Evolutionary conservation across 2,888 invertebrate species (phyloP), one percentile per base, ranked within the genome.

Genomic region (Heteromyza rotundicornis): DNA sequence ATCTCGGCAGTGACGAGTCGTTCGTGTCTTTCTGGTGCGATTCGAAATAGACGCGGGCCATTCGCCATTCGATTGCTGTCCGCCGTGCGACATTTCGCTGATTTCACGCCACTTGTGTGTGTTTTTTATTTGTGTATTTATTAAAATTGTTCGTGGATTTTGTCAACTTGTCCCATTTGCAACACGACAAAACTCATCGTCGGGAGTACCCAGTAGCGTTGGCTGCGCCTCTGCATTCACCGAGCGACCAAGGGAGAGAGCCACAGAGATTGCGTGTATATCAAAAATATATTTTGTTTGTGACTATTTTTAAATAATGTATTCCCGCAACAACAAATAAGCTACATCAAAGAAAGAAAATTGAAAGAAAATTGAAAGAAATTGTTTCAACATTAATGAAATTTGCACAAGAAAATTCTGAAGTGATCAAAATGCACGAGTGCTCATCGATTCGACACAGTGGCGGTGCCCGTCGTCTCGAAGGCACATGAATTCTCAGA

Each of bases 251-350:
- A 5, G 32, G 12, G 32, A 32, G 32, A 5, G 32, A 32, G 32
- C 32, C 32, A 32, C n/a, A 67, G n/a, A n/a, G n/a, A n/a, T n/a
- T n/a, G 70, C 70, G 72, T 75, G 71, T 70, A 71, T 74, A 73
- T 75, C 73, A 76, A 76, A 73, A 75, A 74, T 76, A 76, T 75
- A 67, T 76, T 75, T 74, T 76, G 74, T 74, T 74, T 74, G 75
- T 63, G 70, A 72, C 74, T 74, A 74, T 74, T 76, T 74, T 67
- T 74, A 61, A 59, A 68, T n/a, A 75, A 68, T 50, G 36, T 60
- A 52, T 19, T 24, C 47, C 19, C 14, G 40, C 14, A n/a, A 10
- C 8, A n/a, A n/a, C 40, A 10, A 10, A n/a, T 40, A 27, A 27
- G 27, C 27, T 7, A 27, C 5, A 27, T 5, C 5, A 10, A 27